A percentile compares a stretch with the other conserved stretches of the same genome.
These are phyloP conservation scores for Hedya salicella DNA, from an alignment of 2,888 invertebrate genomes.

Conservation along the genomic window DNA sequence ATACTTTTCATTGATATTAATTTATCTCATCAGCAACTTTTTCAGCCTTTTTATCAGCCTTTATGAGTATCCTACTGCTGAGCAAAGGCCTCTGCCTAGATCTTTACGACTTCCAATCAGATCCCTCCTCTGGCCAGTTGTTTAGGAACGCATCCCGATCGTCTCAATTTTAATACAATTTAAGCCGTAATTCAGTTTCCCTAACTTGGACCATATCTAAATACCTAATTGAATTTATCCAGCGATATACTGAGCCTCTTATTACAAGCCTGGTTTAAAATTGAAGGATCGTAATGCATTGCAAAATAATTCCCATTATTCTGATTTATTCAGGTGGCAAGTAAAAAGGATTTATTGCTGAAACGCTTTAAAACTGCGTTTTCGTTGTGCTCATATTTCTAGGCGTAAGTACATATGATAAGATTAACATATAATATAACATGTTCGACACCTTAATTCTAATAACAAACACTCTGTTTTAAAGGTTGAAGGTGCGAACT, in stretches of 20 bases:
- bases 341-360: slow-evolving; percentile 1
- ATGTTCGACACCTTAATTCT: too few relatives aligned
- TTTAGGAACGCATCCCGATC: too few relatives aligned
- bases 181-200: slow-evolving; percentile 5
- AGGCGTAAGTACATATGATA: background rate
- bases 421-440: too few relatives aligned
- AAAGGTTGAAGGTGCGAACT: too few relatives aligned
- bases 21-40: too few relatives aligned
- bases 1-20: too few relatives aligned
- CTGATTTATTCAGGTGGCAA: background rate
- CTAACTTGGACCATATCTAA: slow-evolving; percentile 50
- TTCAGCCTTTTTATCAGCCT: too few relatives aligned
- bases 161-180: background rate
- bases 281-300: slow-evolving; percentile 52
- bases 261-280: slow-evolving; percentile 60
- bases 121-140: too few relatives aligned
- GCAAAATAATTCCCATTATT: background rate
- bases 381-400: background rate
- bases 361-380: background rate
- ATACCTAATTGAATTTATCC: slow-evolving; percentile 74
- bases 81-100: too few relatives aligned
- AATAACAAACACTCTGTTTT: too few relatives aligned
- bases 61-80: too few relatives aligned
- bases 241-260: slow-evolving; percentile 61
- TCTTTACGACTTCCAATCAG: too few relatives aligned